phyloP scores from a whole-genome alignment of 1,140 invertebrate genomes.

The Orussus abietinus region DNA sequence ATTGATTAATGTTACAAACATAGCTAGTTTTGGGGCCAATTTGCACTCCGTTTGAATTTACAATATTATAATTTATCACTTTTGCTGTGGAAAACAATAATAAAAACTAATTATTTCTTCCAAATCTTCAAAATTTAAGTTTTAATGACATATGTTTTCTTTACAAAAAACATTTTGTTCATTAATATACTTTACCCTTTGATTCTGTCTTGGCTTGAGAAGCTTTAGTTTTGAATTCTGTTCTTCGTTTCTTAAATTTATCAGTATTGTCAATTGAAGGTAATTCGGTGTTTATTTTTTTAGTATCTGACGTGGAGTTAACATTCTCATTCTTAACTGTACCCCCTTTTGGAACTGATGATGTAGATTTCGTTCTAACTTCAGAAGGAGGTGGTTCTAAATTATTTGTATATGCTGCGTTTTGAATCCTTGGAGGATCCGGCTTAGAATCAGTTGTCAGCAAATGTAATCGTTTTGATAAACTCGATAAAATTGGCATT shows the following conservation, averaged over 20 bases:
- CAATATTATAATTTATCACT: constrained; percentile 35
- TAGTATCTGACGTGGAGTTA: constrained; percentile 2
- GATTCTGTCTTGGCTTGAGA: background rate
- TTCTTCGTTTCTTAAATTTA: background rate
- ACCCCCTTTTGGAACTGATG: constrained; percentile 5
- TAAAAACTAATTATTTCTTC: no score
- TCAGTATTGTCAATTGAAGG: constrained; percentile 9
- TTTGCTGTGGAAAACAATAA: no score
- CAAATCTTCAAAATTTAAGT: no score
- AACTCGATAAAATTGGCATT: constrained; percentile 29
- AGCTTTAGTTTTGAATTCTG: background rate
- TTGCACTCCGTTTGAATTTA: constrained; percentile 33
- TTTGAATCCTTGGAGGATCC: constrained; percentile 15
- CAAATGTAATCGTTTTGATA: constrained; percentile 26
- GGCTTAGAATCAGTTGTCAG: constrained; percentile 20
- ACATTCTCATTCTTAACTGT: constrained; percentile 1
- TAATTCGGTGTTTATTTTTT: constrained; percentile 4
- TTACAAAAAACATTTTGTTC: constrained; percentile 8
- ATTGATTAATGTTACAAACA: constrained; percentile 34
- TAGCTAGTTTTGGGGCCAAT: constrained; percentile 34
- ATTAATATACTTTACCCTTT: constrained; percentile 4
- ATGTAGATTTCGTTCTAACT: constrained; percentile 12
- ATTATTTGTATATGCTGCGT: constrained; percentile 7
- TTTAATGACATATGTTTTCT: constrained; percentile 12
- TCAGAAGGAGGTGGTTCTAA: constrained; percentile 1